Evolutionary conservation across 2,888 invertebrate genomes (phyloP), one percentile per base, ranked within the genome.

Genomic region (Melipona bicolor): DNA sequence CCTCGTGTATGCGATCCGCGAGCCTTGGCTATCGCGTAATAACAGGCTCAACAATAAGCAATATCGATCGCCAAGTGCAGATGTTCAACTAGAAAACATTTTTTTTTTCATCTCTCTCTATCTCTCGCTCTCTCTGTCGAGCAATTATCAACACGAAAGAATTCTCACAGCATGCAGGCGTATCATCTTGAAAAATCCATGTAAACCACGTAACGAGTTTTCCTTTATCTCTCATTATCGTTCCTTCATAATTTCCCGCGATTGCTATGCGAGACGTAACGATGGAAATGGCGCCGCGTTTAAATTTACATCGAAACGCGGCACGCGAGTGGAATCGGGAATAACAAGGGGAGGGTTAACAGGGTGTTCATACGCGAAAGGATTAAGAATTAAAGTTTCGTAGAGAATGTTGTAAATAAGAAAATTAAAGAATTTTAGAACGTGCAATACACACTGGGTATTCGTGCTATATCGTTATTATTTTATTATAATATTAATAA

Each of bases 11-110:
- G 69, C 70, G 82, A 81, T 84, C 86, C 85, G 77, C 81, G 88
- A 84, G 85, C 79, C 84, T 78, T 85, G 87, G 84, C 86, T 82
- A 87, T 88, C 79, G 78, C 83, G 82, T 88, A 89, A 90, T 88
- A 85, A 89, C 86, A 87, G 83, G 43, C 49, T 69, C 43, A n/a
- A 17, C 61, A 17, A 24, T 61, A 68, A 64, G 54, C n/a, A 36
- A 49, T 72, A 81, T 79, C 80, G 54, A 70, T 64, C 24, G 59
- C 64, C 43, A 36, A 67, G 59, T 67, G 72, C 71, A 64, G 67
- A 76, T 73, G n/a, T 77, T 77, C 82, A 65, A 77, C 77, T 68
- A 77, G 73, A 56, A 52, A 61, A 69, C 70, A 43, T n/a, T 70
- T 59, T 67, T 69, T 21, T 9, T 2, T 17, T 15, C 5, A n/a